Evolutionary conservation across 2,888 invertebrate genomes (phyloP), one percentile per base, ranked within the genome.

Genomic region (Creontiades dilutus): DNA sequence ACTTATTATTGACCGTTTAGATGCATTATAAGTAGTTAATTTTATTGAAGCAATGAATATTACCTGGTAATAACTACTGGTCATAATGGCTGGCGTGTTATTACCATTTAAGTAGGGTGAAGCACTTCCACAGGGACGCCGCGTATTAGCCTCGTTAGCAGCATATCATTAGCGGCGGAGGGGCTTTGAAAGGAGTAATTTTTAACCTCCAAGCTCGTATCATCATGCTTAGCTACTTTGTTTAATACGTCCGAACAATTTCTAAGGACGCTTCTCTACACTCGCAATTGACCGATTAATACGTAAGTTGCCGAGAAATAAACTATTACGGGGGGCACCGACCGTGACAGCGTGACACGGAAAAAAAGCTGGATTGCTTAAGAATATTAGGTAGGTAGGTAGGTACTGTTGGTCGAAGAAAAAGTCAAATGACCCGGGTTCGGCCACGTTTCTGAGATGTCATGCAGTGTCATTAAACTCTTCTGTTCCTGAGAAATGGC

Each of bases 221-320:
- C 23, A 68, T 23, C 23, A 68, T 23, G 27, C 23, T 23, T 23
- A 68, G 68, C 68, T 68, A 23, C 68, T 68, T 23, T 68, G 68
- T 68, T 68, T 68, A 68, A 68, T 68, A 23, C 9, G 68, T 68
- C 68, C 12, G 68, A 23, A 12, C 27, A 23, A 68, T 68, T 68
- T 37, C 23, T 68, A 68, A 68, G 5, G 2, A 9, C 23, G 68
- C 27, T 68, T 68, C 23, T 23, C 68, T 11, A 57, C 68, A 23
- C 27, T 68, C 68, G 68, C 68, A 68, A 68, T 68, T 68, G 68
- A 68, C 68, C 68, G 19, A 68, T 68, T 68, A 68, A 23, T 68
- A 13, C 68, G 68, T 19, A 68, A 68, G 68, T 68, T 13, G 23
- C 68, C 27, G 19, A 27, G 68, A 23, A 68, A 68, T 68, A 23